These are phyloP conservation scores for Leuciscus waleckii DNA, from an alignment of 2,797 vertebrate genomes.

Conservation along the genomic window DNA sequence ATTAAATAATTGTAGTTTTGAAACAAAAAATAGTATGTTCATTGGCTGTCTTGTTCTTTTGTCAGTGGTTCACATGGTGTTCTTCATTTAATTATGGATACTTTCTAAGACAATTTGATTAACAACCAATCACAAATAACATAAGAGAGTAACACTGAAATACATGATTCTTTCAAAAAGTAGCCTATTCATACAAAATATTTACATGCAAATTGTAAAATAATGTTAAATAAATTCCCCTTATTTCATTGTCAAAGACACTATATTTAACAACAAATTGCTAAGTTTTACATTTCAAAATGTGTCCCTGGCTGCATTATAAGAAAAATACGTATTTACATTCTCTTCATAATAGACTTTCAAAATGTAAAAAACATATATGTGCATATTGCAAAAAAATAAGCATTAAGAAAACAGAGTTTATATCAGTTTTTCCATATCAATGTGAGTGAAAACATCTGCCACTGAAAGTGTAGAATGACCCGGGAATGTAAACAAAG, in stretches of 20 bases:
- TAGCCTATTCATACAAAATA: not conserved
- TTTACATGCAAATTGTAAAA: not conserved
- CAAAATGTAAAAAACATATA: not conserved
- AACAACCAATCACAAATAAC: not conserved
- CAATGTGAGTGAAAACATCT: not conserved
- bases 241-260: not conserved
- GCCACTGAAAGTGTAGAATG: not conserved
- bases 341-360: not conserved
- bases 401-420: not conserved
- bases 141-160: not conserved
- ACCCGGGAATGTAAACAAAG: constrained; percentile 16
- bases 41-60: not conserved
- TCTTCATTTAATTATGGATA: not conserved
- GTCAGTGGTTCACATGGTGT: not conserved
- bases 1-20: not conserved
- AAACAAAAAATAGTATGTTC: not conserved
- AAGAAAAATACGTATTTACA: not conserved
- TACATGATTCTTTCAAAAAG: not conserved
- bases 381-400: too few relatives aligned
- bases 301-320: not conserved
- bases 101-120: not conserved
- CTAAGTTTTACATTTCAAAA: not conserved
- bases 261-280: not conserved
- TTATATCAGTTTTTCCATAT: too few relatives aligned
- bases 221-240: not conserved